Percentiles rank a stretch among this genome's conserved stretches.
Evolutionary conservation across 2,888 invertebrate genomes (phyloP).

Genomic region (Lithophane socia): DNA sequence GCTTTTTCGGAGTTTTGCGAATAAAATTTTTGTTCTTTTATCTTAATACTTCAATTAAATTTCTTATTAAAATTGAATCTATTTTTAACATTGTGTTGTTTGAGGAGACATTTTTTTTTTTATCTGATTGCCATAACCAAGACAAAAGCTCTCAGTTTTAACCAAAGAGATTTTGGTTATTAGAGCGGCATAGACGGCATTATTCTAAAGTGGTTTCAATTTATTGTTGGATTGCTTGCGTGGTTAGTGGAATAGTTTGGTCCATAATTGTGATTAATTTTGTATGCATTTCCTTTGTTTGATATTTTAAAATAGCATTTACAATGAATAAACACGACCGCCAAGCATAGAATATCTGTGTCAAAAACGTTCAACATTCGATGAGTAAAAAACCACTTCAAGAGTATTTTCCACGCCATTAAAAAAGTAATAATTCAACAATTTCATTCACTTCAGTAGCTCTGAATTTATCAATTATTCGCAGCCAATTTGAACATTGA

Average conservation of each 20-base stretch:
- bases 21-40: not conserved
- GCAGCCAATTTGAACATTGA: conserved; percentile 32
- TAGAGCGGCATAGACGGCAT: not conserved
- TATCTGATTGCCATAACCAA: not conserved
- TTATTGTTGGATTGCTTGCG: not conserved
- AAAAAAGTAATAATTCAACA: not conserved
- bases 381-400: not conserved
- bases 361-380: not conserved
- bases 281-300: not conserved
- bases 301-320: not conserved
- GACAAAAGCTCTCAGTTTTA: not conserved
- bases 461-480: conserved; percentile 38
- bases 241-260: not conserved
- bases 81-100: not conserved
- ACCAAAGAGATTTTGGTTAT: not conserved
- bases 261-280: too few species aligned
- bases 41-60: too few species aligned
- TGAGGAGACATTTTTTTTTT: not conserved
- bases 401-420: not conserved
- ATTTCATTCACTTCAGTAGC: not conserved
- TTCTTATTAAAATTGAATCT: not conserved
- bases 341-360: not conserved
- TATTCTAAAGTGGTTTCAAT: not conserved
- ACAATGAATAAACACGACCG: not conserved
- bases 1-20: too few species aligned